Base-by-base conservation (phyloP, 2,888 invertebrate genomes). In the Tethea ocularis region DNA sequence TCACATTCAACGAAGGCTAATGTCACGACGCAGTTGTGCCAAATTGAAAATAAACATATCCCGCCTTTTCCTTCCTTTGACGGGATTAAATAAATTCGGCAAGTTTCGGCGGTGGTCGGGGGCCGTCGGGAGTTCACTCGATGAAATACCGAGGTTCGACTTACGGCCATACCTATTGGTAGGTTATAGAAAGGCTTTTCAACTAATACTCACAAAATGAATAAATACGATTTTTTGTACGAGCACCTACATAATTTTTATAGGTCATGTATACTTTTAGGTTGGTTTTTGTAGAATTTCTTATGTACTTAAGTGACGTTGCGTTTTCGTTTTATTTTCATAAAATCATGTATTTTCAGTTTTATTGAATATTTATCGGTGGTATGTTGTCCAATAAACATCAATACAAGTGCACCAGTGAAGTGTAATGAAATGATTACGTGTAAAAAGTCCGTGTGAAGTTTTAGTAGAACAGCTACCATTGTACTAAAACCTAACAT, bases 11-110 rank as follows among this genome's bases (percentile, higher is more conserved):
- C 33, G 10, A 20, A 29, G 54, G 13, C 60, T 71, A 68, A 74
- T 71, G 74, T 71, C 75, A 22, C 54, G 46, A 36, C 22, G 69
- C 74, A 73, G 72, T 72, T 67, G 69, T 68, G 66, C 68, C 71
- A 81, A 82, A 82, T 82, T 81, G 82, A 82, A 82, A 79, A 82
- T 82, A 82, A 82, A 82, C 80, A 82, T 75, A 77, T 75, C 73
- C 68, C 69, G 65, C 69, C 66, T 68, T 68, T 68, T 66, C 38
- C 63, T 67, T 65, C 69, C 73, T 76, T 76, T 78, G 75, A 76
- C 68, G 71, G 75, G 78, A 81, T 79, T 75, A 74, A 74, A 76
- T 72, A 74, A 71, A 72, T 74, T 72, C 66, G 61, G 60, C 51
- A 66, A 66, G 63, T 62, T 68, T 59, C 46, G 33, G 54, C 51